Evolutionary conservation across 1,140 invertebrate genomes (phyloP), one percentile per base, ranked within the genome.

Genomic region (Andricus grossulariae): DNA sequence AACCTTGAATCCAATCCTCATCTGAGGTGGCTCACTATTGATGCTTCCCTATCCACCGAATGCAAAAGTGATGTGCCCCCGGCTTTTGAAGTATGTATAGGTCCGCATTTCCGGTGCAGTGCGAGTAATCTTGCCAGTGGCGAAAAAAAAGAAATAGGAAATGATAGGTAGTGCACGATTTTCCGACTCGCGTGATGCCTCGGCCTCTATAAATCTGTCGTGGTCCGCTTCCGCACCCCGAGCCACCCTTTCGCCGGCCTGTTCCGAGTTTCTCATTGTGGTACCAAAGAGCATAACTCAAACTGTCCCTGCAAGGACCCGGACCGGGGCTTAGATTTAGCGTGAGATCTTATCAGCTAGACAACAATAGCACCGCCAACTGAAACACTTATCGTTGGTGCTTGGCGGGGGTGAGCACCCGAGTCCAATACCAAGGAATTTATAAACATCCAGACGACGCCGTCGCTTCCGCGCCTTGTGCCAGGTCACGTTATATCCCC

Each of bases 341-440:
- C 85, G 80, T 80, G 75, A 84, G 85, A 87, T 87, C 85, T 87
- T 87, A 87, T 87, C 85, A 81, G 73, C 16, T 55, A 73, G 85
- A 87, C 83, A 87, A 86, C 83, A 87, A 87, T 87, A 85, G 85
- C 84, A 75, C 79, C 78, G 81, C 70, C 74, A 77, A 60, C 74
- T 83, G 83, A 79, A 85, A 87, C 83, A 85, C 84, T 87, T 86
- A 84, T 87, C 81, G 84, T 78, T 77, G 60, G 32, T 39, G 60
- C 60, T 66, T 25, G 10, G 25, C 60, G 13, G 25, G 51, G 52
- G n/a, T 18, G 18, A n/a, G 25, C 25, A 11, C 39, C 39, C 5
- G 39, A 16, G 39, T 32, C 39, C 60, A 66, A 66, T 66, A 66
- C 60, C 60, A 66, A 16, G 25, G 60, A 66, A 66, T 66, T 66